A percentile compares a stretch with the other conserved stretches of the same genome.
phyloP scores from a whole-genome alignment of 2,113 vertebrate species.

The Caretta caretta region DNA sequence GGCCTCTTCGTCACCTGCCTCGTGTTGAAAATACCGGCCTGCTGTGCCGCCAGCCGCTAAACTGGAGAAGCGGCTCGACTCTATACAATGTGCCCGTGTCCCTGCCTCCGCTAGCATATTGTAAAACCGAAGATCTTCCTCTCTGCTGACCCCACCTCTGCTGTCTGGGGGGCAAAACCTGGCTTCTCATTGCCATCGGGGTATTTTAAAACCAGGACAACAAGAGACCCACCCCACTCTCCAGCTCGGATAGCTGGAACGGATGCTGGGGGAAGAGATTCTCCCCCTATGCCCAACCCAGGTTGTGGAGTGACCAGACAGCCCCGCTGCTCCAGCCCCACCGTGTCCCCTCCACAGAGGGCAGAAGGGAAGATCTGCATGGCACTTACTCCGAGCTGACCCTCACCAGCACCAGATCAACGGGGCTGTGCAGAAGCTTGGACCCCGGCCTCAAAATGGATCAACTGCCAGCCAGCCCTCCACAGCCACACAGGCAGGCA shows the following conservation, averaged over 20 bases:
- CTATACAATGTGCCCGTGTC: not conserved
- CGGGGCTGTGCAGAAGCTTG: not conserved
- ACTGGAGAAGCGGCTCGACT: not conserved
- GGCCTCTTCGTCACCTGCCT: no score
- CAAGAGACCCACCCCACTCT: not conserved
- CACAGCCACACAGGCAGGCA: not conserved
- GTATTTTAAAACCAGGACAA: not conserved
- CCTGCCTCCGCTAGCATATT: not conserved
- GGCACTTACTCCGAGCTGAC: not conserved
- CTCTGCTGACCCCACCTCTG: not conserved
- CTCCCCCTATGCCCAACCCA: not conserved
- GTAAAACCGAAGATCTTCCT: not conserved
- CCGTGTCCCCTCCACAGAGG: not conserved
- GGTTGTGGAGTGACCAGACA: not conserved
- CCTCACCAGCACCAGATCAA: not conserved
- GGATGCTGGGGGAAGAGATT: not conserved
- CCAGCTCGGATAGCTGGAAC: not conserved
- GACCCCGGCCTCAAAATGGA: not conserved
- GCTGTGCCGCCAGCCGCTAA: not conserved
- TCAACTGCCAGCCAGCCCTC: not conserved
- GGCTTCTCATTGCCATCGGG: not conserved
- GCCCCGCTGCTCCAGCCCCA: not conserved
- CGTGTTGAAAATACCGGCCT: not conserved
- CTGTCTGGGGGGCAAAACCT: not conserved
- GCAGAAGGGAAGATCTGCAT: not conserved